A percentile compares a stretch with the other conserved stretches of the same genome.
These are phyloP conservation scores for Apis cerana DNA, from an alignment of 1,140 invertebrate species.

Conservation along the genomic window DNA sequence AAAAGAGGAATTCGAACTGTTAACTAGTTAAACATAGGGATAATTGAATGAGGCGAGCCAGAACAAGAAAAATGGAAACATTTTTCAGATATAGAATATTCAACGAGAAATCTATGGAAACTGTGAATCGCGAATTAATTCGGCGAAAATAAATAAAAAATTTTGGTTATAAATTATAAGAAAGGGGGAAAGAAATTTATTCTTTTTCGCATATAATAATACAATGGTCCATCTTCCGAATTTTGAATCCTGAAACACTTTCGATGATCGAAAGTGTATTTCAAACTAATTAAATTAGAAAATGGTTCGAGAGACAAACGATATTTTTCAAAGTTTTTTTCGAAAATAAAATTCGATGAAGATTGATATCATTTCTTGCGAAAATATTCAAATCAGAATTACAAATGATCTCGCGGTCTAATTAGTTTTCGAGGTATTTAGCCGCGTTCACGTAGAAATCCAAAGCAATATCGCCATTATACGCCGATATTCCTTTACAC, in stretches of 20 bases:
- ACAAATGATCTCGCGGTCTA: too few relatives aligned
- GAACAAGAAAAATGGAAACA: not conserved
- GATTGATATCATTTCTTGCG: too few relatives aligned
- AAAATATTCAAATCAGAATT: too few relatives aligned
- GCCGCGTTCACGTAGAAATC: not conserved
- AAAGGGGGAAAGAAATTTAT: not conserved
- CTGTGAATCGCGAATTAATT: not conserved
- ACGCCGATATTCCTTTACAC: not conserved
- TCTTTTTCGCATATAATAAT: too few relatives aligned
- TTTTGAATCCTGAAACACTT: too few relatives aligned
- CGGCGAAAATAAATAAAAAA: not conserved
- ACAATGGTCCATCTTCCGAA: too few relatives aligned
- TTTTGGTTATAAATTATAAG: too few relatives aligned
- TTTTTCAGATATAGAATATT: constrained; percentile 6
- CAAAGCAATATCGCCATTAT: not conserved
- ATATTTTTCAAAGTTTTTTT: too few relatives aligned
- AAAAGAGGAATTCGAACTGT: not conserved
- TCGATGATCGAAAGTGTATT: too few relatives aligned
- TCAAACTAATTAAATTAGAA: too few relatives aligned
- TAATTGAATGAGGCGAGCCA: constrained; percentile 20
- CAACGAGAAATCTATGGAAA: not conserved
- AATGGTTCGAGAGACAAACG: too few relatives aligned
- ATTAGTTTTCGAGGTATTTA: not conserved
- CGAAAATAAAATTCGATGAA: too few relatives aligned
- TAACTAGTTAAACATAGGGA: constrained; percentile 20